phyloP scores from a whole-genome alignment of 2,888 invertebrate species.

The Uropetala carovei region DNA sequence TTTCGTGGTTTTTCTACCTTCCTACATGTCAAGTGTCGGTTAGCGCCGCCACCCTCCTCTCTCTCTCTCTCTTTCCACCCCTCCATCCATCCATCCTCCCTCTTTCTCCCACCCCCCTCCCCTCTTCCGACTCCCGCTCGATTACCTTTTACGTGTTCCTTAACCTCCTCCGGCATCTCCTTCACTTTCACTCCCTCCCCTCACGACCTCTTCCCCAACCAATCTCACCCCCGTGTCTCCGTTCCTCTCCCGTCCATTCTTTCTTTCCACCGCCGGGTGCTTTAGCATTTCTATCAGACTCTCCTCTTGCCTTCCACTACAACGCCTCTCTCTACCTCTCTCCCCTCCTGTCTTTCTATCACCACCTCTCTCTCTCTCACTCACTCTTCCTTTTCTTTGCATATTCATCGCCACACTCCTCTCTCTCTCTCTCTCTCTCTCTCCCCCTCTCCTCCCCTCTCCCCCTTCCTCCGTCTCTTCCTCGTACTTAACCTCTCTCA shows the following conservation, averaged over 20 bases:
- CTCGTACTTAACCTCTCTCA: no score
- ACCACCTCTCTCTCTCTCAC: not conserved
- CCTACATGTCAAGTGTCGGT: slow-evolving; percentile 29
- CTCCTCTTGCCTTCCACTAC: not conserved
- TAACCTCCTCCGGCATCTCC: not conserved
- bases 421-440: no score
- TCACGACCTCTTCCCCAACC: not conserved
- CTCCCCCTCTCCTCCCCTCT: no score
- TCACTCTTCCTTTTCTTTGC: not conserved
- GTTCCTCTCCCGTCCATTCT: not conserved
- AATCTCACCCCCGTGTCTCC: not conserved
- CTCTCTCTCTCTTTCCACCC: no score
- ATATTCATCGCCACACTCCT: no score
- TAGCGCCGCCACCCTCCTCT: not conserved
- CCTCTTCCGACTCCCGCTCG: not conserved
- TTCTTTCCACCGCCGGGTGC: not conserved
- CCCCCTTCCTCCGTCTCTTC: no score
- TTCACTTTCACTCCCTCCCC: not conserved
- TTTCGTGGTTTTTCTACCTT: not conserved
- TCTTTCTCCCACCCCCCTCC: no score
- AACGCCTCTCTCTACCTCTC: not conserved
- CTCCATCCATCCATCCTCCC: no score
- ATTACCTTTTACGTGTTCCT: slow-evolving; percentile 28
- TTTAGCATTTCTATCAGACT: not conserved
- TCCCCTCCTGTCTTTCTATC: not conserved